These are phyloP conservation scores for Dascyllus trimaculatus DNA, from an alignment of 2,113 vertebrate species.

Conservation along the genomic window DNA sequence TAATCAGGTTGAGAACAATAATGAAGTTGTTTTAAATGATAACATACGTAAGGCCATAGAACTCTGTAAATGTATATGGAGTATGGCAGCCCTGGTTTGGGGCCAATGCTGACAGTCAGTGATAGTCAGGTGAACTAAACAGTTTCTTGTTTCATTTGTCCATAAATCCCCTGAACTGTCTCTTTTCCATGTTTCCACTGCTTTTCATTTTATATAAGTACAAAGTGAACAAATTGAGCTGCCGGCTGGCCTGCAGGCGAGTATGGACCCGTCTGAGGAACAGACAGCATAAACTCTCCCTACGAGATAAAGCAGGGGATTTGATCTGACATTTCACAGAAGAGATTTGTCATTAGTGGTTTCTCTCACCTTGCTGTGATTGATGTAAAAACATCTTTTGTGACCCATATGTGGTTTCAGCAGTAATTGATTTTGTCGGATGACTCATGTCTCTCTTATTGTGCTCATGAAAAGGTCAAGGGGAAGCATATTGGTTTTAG, in stretches of 20 bases:
- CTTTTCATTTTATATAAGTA: constrained; percentile 11
- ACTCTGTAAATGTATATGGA: no score
- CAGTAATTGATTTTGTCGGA: constrained; percentile 37
- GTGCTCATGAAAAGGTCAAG: constrained; percentile 44
- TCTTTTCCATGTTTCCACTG: constrained; percentile 8
- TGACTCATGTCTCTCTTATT: constrained; percentile 36
- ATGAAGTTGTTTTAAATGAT: no score
- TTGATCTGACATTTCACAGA: constrained; percentile 57
- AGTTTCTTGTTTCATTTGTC: background rate
- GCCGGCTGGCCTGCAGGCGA: constrained; percentile 10
- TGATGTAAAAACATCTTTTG: constrained; percentile 30
- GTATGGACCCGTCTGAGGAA: background rate
- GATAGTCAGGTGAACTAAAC: background rate
- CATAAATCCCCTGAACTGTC: constrained; percentile 10
- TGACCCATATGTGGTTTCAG: constrained; percentile 43
- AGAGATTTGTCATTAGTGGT: constrained; percentile 53
- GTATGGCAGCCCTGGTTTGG: no score
- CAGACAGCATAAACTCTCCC: constrained; percentile 9
- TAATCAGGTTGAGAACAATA: no score
- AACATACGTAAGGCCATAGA: no score
- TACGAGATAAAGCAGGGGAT: constrained; percentile 37
- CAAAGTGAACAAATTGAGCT: constrained; percentile 20
- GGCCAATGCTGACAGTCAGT: no score
- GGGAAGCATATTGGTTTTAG: constrained; percentile 7
- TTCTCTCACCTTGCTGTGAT: constrained; percentile 41